These are phyloP conservation scores for Alosa alosa DNA, from an alignment of 2,113 vertebrate genomes.

Conservation along the genomic window DNA sequence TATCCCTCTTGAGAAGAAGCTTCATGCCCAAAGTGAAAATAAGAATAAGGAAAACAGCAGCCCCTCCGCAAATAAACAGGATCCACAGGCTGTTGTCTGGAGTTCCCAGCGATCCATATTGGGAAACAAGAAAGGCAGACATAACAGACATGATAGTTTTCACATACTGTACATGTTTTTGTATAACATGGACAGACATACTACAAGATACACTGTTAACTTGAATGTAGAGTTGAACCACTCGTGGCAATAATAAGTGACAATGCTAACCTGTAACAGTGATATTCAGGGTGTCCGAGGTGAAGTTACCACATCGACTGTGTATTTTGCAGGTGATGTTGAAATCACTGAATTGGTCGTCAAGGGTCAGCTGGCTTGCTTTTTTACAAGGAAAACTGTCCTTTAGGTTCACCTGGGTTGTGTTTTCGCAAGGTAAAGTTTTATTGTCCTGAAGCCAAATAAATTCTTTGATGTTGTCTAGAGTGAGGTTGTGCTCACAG, in stretches of 20 bases:
- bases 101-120: neutral
- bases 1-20: constrained; percentile 53
- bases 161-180: neutral
- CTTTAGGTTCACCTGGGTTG: fast-evolving
- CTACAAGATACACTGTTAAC: neutral
- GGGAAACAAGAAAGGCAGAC: neutral
- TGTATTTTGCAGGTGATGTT: constrained; percentile 41
- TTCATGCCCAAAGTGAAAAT: constrained; percentile 55
- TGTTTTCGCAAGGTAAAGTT: fast-evolving
- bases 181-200: neutral
- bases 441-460: constrained; percentile 20
- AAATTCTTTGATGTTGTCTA: neutral
- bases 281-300: neutral
- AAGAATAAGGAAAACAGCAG: constrained; percentile 50
- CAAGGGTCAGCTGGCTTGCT: neutral
- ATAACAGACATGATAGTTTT: neutral
- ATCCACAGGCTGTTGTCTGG: neutral
- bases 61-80: constrained; percentile 54
- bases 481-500: constrained; percentile 41
- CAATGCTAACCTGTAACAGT: constrained; percentile 35
- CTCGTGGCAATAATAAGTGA: neutral
- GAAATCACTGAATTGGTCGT: fast-evolving
- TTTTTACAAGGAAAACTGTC: fast-evolving
- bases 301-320: neutral
- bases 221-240: neutral